Conservation (phyloP, 1,140 invertebrate species). For the Drosophila ogumai region DNA sequence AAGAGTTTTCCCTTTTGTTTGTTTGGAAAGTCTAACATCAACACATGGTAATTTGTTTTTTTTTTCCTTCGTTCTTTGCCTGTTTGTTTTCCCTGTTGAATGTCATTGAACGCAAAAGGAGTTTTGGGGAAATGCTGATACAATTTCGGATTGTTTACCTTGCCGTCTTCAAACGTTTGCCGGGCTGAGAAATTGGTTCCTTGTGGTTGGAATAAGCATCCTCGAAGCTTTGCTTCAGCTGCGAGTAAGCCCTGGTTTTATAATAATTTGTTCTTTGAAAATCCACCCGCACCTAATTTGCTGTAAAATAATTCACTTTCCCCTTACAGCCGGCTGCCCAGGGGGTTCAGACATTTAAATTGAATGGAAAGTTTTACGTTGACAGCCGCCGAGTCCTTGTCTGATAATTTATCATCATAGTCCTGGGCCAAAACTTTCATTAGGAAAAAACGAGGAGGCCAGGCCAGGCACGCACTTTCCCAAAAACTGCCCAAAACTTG, state of each 20-base stretch:
- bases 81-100: constrained; percentile 46
- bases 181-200: constrained; percentile 29
- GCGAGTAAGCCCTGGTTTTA: constrained; percentile 1
- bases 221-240: background rate
- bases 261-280: constrained; percentile 30
- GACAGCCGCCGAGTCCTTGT: constrained; percentile 31
- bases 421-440: constrained; percentile 49
- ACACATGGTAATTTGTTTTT: constrained; percentile 65
- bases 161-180: constrained; percentile 1
- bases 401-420: constrained; percentile 73
- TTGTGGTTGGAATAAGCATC: background rate
- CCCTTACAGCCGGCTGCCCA: constrained; percentile 12
- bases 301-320: constrained; percentile 37
- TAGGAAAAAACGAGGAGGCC: constrained; percentile 51
- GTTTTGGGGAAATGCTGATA: constrained; percentile 43
- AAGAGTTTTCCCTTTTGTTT: constrained; percentile 58
- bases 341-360: constrained; percentile 55
- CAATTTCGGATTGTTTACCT: constrained; percentile 45
- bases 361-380: constrained; percentile 66
- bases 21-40: constrained; percentile 65
- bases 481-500: constrained; percentile 52
- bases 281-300: constrained; percentile 19
- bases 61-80: constrained; percentile 11
- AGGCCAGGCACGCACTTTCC: constrained; percentile 53
- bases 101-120: constrained; percentile 56